Evolutionary conservation across 2,888 invertebrate species (phyloP).

Genomic region (Osmoderma eremita): DNA sequence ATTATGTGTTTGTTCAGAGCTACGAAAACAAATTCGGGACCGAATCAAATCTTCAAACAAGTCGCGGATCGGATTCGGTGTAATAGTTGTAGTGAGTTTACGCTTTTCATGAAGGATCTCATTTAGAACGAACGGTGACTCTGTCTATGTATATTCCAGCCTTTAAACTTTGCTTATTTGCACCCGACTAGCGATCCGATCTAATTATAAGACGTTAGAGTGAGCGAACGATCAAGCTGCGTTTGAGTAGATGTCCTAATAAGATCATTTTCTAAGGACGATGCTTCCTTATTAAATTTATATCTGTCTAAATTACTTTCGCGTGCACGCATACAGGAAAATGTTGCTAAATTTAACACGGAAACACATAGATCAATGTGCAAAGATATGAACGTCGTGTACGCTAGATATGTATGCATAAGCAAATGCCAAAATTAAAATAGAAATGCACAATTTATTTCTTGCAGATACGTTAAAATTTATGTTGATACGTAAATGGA

Average conservation of each 20-base stretch:
- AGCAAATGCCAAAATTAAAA: too few species aligned
- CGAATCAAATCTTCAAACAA: too few species aligned
- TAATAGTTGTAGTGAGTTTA: background rate
- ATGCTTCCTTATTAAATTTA: background rate
- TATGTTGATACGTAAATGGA: too few species aligned
- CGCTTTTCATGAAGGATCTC: background rate
- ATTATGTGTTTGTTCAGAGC: too few species aligned
- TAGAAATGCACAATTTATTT: too few species aligned
- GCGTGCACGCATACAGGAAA: background rate
- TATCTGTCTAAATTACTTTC: background rate
- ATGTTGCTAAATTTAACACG: background rate
- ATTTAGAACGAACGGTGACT: too few species aligned
- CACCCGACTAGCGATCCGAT: background rate
- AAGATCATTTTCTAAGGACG: constrained; percentile 1
- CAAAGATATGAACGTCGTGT: background rate
- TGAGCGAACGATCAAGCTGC: background rate
- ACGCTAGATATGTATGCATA: too few species aligned
- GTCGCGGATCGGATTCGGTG: too few species aligned
- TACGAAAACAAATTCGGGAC: too few species aligned
- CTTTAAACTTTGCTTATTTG: background rate
- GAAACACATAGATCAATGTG: background rate
- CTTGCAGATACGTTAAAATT: too few species aligned
- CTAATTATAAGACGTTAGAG: background rate
- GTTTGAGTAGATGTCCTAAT: constrained; percentile 1
- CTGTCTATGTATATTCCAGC: background rate